Conservation (phyloP, 2,888 invertebrate genomes). For the Hirtodrosophila confusa region DNA sequence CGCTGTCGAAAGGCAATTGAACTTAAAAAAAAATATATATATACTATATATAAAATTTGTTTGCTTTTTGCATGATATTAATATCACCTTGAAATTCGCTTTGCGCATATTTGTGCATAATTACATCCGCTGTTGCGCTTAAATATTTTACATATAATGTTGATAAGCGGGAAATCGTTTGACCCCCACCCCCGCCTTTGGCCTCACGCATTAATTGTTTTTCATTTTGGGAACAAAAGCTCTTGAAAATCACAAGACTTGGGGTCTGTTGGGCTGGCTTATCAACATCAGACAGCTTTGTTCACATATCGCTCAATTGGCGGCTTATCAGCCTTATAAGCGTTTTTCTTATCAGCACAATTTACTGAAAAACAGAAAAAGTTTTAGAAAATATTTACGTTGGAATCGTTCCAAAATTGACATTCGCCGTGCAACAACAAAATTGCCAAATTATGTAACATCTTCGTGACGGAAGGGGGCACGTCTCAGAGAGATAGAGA, state of each 20-base stretch:
- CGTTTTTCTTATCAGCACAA: conserved; percentile 29
- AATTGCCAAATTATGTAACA: conserved; percentile 37
- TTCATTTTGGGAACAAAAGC: conserved; percentile 17
- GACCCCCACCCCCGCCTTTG: background rate
- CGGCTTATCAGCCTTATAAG: conserved; percentile 44
- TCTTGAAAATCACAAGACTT: conserved; percentile 63
- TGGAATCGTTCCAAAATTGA: conserved; percentile 5
- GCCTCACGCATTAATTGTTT: background rate
- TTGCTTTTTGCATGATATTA: conserved; percentile 1
- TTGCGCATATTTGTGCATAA: conserved; percentile 2
- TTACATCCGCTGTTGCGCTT: conserved; percentile 7
- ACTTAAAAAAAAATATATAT: conserved; percentile 16
- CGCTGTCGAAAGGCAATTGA: conserved; percentile 34
- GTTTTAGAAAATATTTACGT: conserved; percentile 10
- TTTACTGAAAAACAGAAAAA: background rate
- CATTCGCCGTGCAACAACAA: background rate
- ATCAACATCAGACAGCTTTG: conserved; percentile 66
- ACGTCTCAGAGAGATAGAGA: conserved; percentile 34
- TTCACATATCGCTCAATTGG: conserved; percentile 19
- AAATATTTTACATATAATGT: conserved; percentile 1
- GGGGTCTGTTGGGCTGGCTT: conserved; percentile 9
- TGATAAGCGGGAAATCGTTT: too few relatives aligned
- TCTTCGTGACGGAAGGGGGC: conserved; percentile 28
- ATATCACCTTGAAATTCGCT: conserved; percentile 39
- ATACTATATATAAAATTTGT: conserved; percentile 10